Conservation (phyloP, 2,113 vertebrate genomes). For the Ariopsis seemanni region DNA sequence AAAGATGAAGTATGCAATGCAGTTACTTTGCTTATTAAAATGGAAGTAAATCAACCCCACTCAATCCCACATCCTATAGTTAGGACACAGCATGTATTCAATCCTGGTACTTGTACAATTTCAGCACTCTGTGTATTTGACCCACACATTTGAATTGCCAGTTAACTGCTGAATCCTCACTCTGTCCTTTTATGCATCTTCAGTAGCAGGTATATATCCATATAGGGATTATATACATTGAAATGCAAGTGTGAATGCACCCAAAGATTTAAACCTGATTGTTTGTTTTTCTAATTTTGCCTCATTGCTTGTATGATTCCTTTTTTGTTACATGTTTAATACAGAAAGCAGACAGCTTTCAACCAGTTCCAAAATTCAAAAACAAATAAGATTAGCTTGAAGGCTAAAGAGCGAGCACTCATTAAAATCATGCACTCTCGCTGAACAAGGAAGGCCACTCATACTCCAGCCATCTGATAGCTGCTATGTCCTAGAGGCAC, state of each 20-base stretch:
- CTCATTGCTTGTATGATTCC: background rate
- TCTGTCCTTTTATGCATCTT: conserved; percentile 2
- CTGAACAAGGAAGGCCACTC: conserved; percentile 21
- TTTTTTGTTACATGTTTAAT: background rate
- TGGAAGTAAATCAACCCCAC: background rate
- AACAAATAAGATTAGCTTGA: background rate
- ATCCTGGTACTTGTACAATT: background rate
- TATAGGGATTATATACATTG: background rate
- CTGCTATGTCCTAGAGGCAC: conserved; percentile 26
- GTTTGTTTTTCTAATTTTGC: background rate
- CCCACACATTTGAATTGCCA: background rate
- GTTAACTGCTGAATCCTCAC: background rate
- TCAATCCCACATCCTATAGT: background rate
- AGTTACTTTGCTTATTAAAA: background rate
- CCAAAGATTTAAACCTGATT: conserved; percentile 7
- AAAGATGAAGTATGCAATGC: conserved; percentile 26
- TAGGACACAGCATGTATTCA: background rate
- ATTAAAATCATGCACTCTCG: conserved; percentile 16
- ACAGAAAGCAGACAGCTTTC: conserved; percentile 6
- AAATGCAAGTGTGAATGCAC: background rate
- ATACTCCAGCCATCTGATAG: conserved; percentile 9
- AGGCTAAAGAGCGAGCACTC: background rate
- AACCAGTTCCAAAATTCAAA: conserved; percentile 10
- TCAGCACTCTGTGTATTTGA: background rate
- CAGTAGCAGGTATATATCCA: background rate